Evolutionary conservation across 2,797 vertebrate genomes (phyloP).

Genomic region (Balearica regulorum): DNA sequence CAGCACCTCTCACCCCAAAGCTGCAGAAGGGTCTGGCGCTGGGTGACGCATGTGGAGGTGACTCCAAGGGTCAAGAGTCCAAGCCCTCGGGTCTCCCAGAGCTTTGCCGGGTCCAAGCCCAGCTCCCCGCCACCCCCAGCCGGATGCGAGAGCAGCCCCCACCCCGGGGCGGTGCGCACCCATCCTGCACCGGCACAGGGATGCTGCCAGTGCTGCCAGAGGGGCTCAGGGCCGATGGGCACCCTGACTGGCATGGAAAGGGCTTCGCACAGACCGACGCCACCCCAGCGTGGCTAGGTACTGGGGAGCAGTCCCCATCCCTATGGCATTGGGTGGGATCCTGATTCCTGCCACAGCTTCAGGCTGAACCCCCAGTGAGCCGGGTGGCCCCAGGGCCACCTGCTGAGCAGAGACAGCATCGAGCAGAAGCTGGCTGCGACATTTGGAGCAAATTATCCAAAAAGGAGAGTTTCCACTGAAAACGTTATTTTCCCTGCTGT

Average conservation of each 20-base stretch:
- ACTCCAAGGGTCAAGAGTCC: neutral
- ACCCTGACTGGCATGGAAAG: neutral
- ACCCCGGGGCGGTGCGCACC: neutral
- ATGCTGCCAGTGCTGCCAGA: neutral
- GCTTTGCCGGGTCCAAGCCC: neutral
- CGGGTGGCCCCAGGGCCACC: neutral
- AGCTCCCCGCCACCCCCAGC: neutral
- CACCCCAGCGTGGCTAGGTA: neutral
- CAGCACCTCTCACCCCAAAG: neutral
- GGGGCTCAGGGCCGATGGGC: accelerated
- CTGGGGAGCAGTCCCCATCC: neutral
- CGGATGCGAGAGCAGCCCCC: neutral
- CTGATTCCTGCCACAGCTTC: neutral
- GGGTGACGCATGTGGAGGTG: neutral
- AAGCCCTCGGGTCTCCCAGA: neutral
- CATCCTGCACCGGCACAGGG: accelerated
- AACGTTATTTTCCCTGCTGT: neutral
- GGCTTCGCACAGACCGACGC: accelerated
- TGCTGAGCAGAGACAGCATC: neutral
- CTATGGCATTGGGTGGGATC: accelerated
- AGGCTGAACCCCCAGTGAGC: accelerated
- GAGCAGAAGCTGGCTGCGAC: neutral
- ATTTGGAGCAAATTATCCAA: neutral
- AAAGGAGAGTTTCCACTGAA: neutral
- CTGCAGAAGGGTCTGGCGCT: accelerated